phyloP scores from a whole-genome alignment of 2,113 vertebrate species.

The Chascanopsetta lugubris region DNA sequence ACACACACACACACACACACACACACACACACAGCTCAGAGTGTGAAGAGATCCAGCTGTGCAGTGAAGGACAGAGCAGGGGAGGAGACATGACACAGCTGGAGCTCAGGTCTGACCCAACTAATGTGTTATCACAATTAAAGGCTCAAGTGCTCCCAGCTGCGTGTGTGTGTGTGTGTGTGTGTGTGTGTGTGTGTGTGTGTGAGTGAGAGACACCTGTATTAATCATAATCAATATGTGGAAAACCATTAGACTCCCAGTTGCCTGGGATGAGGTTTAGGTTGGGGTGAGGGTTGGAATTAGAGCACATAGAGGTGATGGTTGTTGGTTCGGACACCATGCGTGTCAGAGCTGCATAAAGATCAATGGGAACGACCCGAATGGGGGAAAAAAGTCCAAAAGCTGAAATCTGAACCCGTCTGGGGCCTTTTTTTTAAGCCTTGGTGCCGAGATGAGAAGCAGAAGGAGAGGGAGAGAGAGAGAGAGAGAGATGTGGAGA shows the following conservation, averaged over 20 bases:
- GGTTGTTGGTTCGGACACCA: neutral
- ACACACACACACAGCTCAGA: neutral
- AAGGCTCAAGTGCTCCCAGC: constrained; percentile 21
- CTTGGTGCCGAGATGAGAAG: neutral
- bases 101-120: constrained; percentile 26
- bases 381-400: constrained; percentile 3
- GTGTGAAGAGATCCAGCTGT: constrained; percentile 67
- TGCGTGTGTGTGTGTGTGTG: neutral
- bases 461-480: too few species aligned
- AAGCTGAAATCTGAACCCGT: neutral
- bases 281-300: neutral
- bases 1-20: neutral
- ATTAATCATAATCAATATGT: neutral
- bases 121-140: constrained; percentile 38
- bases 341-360: neutral
- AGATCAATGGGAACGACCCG: neutral
- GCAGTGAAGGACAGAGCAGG: constrained; percentile 44
- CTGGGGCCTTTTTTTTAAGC: neutral
- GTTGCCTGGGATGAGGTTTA: too few species aligned
- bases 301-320: neutral
- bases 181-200: neutral
- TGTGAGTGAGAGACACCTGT: neutral
- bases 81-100: constrained; percentile 71
- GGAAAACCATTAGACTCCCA: neutral
- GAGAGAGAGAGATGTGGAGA: neutral